Percentiles rank a stretch among this genome's conserved stretches.
Evolutionary conservation across 2,797 vertebrate genomes (phyloP).

Genomic region (Acropternis orthonyx): DNA sequence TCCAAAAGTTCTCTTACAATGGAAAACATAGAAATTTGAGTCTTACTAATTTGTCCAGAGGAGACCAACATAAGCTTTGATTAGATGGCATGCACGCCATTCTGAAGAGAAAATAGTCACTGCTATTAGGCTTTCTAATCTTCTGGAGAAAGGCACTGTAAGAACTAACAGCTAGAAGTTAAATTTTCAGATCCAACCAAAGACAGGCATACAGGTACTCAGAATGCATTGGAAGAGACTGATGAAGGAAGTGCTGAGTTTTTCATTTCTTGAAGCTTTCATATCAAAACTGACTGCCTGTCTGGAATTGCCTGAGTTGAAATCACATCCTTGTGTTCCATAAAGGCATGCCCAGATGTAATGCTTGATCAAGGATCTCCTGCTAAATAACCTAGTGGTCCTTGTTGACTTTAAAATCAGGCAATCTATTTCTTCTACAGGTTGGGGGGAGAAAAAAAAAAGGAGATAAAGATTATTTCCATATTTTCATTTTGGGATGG

Average conservation of each 20-base stretch:
- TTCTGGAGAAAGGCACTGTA: not conserved
- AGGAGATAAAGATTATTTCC: constrained; percentile 47
- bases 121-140: not conserved
- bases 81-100: not conserved
- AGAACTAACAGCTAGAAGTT: not conserved
- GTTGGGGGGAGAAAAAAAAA: not conserved
- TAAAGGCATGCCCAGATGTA: constrained; percentile 12
- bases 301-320: constrained; percentile 10
- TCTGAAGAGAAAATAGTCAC: not conserved
- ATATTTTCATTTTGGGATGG: constrained; percentile 35
- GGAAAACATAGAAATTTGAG: not conserved
- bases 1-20: not conserved
- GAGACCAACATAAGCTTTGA: not conserved
- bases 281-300: constrained; percentile 16
- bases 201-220: not conserved
- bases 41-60: not conserved
- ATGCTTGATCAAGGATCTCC: constrained; percentile 18
- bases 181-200: not conserved
- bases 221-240: not conserved
- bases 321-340: constrained; percentile 24
- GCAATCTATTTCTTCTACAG: constrained; percentile 28
- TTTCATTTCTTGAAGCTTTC: constrained; percentile 38
- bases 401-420: constrained; percentile 47
- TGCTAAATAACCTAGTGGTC: constrained; percentile 27
- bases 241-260: constrained; percentile 20